These are phyloP conservation scores for Agonopterix heracliana DNA, from an alignment of 2,888 invertebrate species.

Conservation along the genomic window DNA sequence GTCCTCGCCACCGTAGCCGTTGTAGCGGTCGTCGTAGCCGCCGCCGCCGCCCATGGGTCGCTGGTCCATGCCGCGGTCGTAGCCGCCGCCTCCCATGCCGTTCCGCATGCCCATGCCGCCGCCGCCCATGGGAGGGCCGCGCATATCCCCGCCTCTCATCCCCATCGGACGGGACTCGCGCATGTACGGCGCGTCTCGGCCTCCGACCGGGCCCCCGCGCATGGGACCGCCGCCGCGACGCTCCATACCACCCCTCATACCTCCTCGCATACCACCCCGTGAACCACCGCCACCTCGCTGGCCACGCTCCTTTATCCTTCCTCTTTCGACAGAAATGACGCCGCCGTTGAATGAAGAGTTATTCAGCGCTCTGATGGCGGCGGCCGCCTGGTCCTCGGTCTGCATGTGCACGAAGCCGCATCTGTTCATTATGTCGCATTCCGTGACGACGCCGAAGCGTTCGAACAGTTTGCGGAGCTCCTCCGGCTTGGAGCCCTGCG, in stretches of 20 bases:
- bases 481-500: constrained; percentile 88
- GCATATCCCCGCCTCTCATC: constrained; percentile 60
- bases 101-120: constrained; percentile 55
- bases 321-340: constrained; percentile 89
- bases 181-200: constrained; percentile 51
- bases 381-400: constrained; percentile 86
- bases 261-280: constrained; percentile 70
- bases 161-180: constrained; percentile 50
- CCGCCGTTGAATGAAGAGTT: constrained; percentile 89
- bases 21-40: constrained; percentile 61
- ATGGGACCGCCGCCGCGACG: constrained; percentile 51
- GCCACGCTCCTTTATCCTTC: constrained; percentile 83
- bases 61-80: constrained; percentile 49
- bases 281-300: constrained; percentile 69
- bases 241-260: constrained; percentile 52
- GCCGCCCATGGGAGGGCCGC: constrained; percentile 65
- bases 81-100: constrained; percentile 42
- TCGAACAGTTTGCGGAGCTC: constrained; percentile 90
- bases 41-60: constrained; percentile 30
- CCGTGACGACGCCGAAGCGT: constrained; percentile 90
- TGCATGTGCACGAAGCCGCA: constrained; percentile 97
- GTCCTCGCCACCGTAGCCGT: constrained; percentile 62
- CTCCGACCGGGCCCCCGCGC: constrained; percentile 43
- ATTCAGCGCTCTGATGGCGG: constrained; percentile 87
- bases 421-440: constrained; percentile 95